Conservation (phyloP, 2,888 invertebrate species). For the Melieria omissa region DNA sequence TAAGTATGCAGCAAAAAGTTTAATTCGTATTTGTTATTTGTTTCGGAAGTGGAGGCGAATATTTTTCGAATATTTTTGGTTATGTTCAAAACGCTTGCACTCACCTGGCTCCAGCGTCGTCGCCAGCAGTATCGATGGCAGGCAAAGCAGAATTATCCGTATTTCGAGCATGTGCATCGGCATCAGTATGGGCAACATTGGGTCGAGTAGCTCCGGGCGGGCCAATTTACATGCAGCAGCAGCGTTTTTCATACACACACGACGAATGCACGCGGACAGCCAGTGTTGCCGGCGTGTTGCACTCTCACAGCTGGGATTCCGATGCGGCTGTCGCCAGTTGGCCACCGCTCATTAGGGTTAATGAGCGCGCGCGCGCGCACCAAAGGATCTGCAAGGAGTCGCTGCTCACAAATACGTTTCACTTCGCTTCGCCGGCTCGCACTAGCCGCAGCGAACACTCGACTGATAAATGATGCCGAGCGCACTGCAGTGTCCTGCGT, state of each 20-base stretch:
- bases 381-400: no score
- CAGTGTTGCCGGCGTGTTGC: not conserved
- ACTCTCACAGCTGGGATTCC: constrained; percentile 6
- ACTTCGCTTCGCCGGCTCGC: no score
- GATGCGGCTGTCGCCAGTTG: no score
- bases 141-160: constrained; percentile 66
- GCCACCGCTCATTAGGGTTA: constrained; percentile 16
- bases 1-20: no score
- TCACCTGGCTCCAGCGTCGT: constrained; percentile 67
- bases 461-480: constrained; percentile 9
- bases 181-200: constrained; percentile 57
- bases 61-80: no score
- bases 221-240: not conserved
- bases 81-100: constrained; percentile 29
- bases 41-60: no score
- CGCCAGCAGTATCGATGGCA: constrained; percentile 67
- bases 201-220: constrained; percentile 31
- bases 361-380: not conserved
- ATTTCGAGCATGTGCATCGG: constrained; percentile 66
- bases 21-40: no score
- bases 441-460: not conserved
- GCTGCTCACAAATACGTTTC: no score
- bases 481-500: not conserved
- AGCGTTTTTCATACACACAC: not conserved
- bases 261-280: not conserved